Evolutionary conservation across 2,113 vertebrate species (phyloP).

Genomic region (Apus apus): DNA sequence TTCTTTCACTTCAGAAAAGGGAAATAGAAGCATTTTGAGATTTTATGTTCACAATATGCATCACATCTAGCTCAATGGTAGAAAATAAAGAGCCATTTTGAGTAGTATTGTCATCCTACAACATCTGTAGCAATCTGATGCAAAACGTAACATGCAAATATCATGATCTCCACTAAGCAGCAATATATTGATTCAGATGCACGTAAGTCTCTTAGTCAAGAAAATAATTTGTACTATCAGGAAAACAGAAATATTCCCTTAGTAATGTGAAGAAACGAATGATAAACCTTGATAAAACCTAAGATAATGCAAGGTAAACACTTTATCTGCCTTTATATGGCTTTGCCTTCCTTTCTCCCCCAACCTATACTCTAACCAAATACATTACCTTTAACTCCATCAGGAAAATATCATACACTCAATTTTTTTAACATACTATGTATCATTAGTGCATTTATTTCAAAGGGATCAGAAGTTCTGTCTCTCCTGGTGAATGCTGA

Average conservation of each 20-base stretch:
- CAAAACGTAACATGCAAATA: neutral
- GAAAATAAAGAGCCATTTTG: neutral
- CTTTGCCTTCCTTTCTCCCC: neutral
- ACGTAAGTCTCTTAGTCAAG: neutral
- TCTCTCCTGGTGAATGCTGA: neutral
- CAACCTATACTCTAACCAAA: neutral
- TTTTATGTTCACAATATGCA: neutral
- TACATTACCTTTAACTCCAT: neutral
- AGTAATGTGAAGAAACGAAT: neutral
- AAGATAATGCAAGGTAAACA: neutral
- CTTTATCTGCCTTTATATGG: neutral
- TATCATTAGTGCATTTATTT: neutral
- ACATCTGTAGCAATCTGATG: neutral
- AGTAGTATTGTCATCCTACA: neutral
- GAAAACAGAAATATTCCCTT: neutral
- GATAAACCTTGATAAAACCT: neutral
- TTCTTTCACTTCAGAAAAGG: neutral
- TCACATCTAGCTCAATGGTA: neutral
- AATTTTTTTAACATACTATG: neutral
- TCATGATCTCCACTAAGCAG: neutral
- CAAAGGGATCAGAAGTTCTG: neutral
- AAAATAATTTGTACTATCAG: neutral
- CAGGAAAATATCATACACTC: neutral
- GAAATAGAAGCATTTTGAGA: neutral
- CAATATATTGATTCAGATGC: neutral